Conservation (phyloP, 2,113 vertebrate genomes). For the Etia nguti region DNA sequence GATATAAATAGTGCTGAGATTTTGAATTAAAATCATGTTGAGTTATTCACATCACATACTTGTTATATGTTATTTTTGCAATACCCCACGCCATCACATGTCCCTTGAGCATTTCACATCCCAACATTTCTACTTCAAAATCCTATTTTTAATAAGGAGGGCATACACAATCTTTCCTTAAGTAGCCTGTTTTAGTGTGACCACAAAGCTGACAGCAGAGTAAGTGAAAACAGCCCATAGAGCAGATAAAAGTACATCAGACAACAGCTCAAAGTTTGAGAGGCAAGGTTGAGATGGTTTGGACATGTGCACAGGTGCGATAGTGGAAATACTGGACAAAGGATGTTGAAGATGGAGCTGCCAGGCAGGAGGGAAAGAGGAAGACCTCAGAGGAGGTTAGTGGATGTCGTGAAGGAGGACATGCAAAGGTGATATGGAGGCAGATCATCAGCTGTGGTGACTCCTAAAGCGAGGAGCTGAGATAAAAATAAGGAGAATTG, state of each 20-base stretch:
- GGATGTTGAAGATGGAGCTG: background rate
- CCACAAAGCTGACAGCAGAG: background rate
- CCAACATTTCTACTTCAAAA: background rate
- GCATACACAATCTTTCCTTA: background rate
- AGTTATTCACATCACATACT: background rate
- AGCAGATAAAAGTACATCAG: background rate
- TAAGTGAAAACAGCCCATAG: background rate
- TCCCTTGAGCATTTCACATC: background rate
- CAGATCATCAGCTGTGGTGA: rapidly evolving
- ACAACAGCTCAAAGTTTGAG: background rate
- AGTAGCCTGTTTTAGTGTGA: background rate
- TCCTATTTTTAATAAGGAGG: background rate
- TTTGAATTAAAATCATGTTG: background rate
- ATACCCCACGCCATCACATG: no score
- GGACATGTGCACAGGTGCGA: background rate
- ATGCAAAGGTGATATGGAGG: background rate
- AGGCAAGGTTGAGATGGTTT: background rate
- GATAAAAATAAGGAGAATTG: background rate
- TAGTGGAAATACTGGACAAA: background rate
- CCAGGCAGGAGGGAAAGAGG: background rate
- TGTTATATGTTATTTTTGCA: background rate
- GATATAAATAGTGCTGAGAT: background rate
- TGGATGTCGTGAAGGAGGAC: background rate
- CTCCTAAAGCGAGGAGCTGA: background rate
- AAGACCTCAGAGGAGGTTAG: rapidly evolving